Base-by-base conservation (phyloP, 2,888 invertebrate species). In the Oeneis ivallda region DNA sequence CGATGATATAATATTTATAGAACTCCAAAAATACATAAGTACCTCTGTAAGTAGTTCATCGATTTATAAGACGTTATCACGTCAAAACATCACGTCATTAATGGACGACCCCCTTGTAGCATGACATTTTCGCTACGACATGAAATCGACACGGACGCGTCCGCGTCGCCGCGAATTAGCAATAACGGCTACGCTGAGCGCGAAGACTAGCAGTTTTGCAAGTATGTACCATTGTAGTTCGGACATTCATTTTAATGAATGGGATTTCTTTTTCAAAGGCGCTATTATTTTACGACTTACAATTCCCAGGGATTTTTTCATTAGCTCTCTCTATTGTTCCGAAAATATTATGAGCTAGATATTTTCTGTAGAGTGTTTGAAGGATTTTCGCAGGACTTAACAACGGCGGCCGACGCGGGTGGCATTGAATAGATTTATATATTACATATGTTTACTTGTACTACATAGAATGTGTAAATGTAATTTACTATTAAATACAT, bases 161-260 rank as follows among this genome's bases (percentile, higher is more conserved):
- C 26, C 53, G 26, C 49, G 59, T 37, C 43, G 57, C 15, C 52
- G n/a, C n/a, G n/a, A n/a, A n/a, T n/a, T 39, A 41, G 34, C 13
- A 34, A 19, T 57, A 41, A 37, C 49, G 32, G 53, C 32, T 56
- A 59, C 64, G 34, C 62, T 37, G 52, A 50, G 58, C 58, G 52
- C 73, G 77, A 78, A 76, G 76, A 75, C 79, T 77, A 74, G 70
- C 69, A 71, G 72, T 68, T 72, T 70, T 63, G 67, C 66, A 60
- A 53, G 64, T 61, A n/a, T n/a, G n/a, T n/a, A 62, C 71, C 71
- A 74, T 76, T 75, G 74, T 72, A 66, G 69, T 67, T 66, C 50
- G 65, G 71, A 71, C 72, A 70, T 72, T 70, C 68, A 71, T 71
- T 72, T 68, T 72, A 75, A 73, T 74, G 69, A 74, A 75, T 71